These are phyloP conservation scores for Condylura cristata DNA, from an alignment of 2,113 vertebrate species.

Conservation along the genomic window DNA sequence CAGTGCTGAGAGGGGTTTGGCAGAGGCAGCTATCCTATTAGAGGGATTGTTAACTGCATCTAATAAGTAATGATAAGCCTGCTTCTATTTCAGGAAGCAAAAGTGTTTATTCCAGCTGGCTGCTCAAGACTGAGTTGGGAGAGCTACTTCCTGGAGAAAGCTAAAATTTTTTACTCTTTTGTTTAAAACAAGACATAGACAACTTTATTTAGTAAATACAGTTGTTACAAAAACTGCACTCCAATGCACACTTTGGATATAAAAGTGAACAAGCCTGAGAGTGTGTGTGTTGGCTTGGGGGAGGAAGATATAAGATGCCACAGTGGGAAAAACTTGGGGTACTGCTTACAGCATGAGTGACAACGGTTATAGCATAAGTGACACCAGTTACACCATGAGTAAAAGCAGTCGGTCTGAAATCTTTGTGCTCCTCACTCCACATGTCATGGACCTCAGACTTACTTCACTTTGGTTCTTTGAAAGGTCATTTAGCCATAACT, in stretches of 20 bases:
- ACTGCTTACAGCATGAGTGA: too few relatives aligned
- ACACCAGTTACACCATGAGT: too few relatives aligned
- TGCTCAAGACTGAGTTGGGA: neutral
- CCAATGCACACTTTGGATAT: neutral
- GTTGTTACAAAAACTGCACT: neutral
- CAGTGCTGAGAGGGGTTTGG: neutral
- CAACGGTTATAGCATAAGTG: too few relatives aligned
- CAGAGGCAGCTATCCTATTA: neutral
- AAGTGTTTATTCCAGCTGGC: neutral
- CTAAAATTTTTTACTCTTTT: neutral
- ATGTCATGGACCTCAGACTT: neutral
- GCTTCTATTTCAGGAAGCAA: neutral
- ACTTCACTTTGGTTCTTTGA: neutral
- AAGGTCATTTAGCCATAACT: neutral
- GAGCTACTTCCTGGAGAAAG: neutral
- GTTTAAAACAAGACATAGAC: neutral
- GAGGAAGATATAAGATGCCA: fast-evolving
- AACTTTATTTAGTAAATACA: neutral
- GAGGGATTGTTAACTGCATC: neutral
- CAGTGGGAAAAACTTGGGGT: too few relatives aligned
- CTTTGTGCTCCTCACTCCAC: neutral
- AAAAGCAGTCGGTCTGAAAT: neutral
- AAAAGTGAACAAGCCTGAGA: neutral
- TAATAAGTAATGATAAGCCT: neutral
- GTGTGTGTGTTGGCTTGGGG: too few relatives aligned